These are phyloP conservation scores for Myrmophylax atrothorax DNA, from an alignment of 2,113 vertebrate species.

Conservation along the genomic window DNA sequence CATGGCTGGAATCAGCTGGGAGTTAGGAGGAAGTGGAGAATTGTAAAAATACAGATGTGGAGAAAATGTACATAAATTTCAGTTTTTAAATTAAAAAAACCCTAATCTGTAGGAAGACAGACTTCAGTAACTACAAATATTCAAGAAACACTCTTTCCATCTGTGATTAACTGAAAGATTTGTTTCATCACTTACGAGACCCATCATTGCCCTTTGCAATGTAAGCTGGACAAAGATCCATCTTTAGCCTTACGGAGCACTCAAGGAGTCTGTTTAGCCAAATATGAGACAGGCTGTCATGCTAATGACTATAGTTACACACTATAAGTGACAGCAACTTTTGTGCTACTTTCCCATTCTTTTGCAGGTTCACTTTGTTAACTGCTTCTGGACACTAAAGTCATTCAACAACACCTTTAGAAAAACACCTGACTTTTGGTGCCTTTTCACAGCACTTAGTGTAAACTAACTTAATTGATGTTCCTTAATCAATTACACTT, in stretches of 20 bases:
- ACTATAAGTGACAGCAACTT: background rate
- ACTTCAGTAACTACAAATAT: background rate
- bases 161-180: background rate
- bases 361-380: background rate
- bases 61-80: background rate
- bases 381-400: background rate
- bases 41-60: background rate
- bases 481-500: background rate
- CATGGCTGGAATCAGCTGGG: background rate
- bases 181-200: background rate
- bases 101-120: background rate
- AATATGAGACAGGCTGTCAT: background rate
- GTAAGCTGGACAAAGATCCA: background rate
- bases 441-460: background rate
- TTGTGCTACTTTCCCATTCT: background rate
- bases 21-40: background rate
- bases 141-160: background rate
- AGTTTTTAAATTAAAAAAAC: background rate
- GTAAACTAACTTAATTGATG: background rate
- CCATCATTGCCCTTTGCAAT: background rate
- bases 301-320: background rate
- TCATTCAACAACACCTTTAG: background rate
- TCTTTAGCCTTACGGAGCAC: background rate
- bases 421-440: background rate
- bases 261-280: background rate